phyloP scores from a whole-genome alignment of 2,797 vertebrate genomes.

The Anguilla megastoma region DNA sequence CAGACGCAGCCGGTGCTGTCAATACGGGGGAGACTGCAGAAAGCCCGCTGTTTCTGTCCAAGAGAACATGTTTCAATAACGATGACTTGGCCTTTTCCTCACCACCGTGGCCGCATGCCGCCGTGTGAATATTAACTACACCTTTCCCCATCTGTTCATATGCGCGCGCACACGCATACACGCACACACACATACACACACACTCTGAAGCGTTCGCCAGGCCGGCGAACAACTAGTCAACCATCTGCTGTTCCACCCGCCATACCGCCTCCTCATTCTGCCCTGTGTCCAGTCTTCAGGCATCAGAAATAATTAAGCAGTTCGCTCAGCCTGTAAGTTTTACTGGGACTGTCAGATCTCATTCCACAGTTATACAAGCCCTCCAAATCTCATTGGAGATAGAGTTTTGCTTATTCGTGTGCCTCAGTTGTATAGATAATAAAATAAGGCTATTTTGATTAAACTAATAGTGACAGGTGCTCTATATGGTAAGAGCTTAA shows the following conservation, averaged over 20 bases:
- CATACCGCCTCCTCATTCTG: constrained; percentile 40
- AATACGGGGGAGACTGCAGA: neutral
- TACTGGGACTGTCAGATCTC: neutral
- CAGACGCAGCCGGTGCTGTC: constrained; percentile 16
- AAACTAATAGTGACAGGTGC: neutral
- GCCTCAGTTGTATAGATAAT: neutral
- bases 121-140: constrained; percentile 69
- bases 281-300: constrained; percentile 17
- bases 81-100: constrained; percentile 52
- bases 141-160: constrained; percentile 52
- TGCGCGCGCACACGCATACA: neutral
- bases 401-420: neutral
- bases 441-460: neutral
- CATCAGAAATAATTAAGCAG: neutral
- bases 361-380: neutral
- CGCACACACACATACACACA: neutral
- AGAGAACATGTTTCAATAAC: constrained; percentile 46
- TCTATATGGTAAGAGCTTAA: neutral
- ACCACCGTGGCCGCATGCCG: constrained; percentile 39
- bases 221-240: constrained; percentile 53
- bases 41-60: constrained; percentile 30
- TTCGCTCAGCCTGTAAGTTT: neutral
- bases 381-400: neutral
- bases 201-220: constrained; percentile 19
- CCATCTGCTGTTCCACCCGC: constrained; percentile 62